phyloP scores from a whole-genome alignment of 35 echinoderm and acorn worm species.

The Hemicentrotus pulcherrimus region DNA sequence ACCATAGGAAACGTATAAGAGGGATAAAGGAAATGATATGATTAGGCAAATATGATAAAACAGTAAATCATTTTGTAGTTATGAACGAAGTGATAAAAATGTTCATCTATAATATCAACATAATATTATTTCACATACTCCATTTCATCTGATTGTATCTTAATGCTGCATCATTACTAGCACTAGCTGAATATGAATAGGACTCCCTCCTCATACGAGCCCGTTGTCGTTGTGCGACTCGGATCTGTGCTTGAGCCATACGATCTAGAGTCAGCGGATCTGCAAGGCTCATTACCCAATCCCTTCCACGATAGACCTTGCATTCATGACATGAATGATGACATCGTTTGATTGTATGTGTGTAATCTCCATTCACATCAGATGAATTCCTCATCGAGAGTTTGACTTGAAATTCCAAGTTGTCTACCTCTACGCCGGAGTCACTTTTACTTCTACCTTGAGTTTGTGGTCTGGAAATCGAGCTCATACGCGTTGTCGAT shows the following conservation, averaged over 20 bases:
- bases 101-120: not conserved
- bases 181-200: not conserved
- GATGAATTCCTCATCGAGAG: not conserved
- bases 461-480: not conserved
- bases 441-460: not conserved
- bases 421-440: not conserved
- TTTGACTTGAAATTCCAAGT: not conserved
- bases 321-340: constrained; percentile 24
- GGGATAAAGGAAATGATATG: no score
- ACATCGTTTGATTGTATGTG: not conserved
- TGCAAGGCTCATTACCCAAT: not conserved
- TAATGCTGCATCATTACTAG: constrained; percentile 6
- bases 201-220: constrained; percentile 22
- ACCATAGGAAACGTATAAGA: no score
- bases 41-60: no score
- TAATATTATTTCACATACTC: not conserved
- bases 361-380: not conserved
- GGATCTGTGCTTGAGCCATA: constrained; percentile 6
- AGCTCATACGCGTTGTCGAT: not conserved
- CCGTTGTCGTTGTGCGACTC: constrained; percentile 7
- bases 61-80: no score
- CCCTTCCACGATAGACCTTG: constrained; percentile 25
- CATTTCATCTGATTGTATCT: not conserved
- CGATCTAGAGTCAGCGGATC: not conserved
- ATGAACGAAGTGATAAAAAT: no score